Evolutionary conservation across 92 coral and sea anemone species (phyloP).

Genomic region (Heteractis magnifica): DNA sequence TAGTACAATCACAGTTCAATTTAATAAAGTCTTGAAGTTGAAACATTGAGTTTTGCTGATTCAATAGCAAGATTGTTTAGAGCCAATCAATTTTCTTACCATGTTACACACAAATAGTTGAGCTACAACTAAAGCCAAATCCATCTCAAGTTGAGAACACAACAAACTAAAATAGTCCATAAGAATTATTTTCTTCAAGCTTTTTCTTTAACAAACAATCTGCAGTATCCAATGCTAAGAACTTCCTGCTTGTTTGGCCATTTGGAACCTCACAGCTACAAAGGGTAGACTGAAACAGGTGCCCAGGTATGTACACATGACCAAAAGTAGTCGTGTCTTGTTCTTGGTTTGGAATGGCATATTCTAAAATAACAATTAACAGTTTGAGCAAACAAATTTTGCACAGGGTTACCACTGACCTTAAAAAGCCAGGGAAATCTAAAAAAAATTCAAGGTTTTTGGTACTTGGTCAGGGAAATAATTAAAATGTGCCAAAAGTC

Average conservation of each 20-base stretch:
- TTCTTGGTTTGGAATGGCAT: conserved; percentile 98
- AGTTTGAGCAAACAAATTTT: no score
- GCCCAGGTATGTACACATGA: conserved; percentile 80
- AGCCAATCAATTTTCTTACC: background rate
- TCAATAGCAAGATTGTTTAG: background rate
- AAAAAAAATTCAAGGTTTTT: no score
- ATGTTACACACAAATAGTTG: background rate
- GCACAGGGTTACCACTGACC: no score
- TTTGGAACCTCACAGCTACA: conserved; percentile 96
- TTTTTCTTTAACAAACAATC: background rate
- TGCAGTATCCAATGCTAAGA: background rate
- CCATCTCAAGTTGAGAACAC: background rate
- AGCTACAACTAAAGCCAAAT: no score
- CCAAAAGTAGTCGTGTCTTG: conserved; percentile 85
- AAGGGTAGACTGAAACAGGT: conserved; percentile 82
- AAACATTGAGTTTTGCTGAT: background rate
- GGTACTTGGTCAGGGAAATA: no score
- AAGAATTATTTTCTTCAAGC: conserved; percentile 6
- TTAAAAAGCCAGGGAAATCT: no score
- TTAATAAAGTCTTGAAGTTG: conserved; percentile 8
- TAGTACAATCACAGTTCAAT: background rate
- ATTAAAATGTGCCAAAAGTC: no score
- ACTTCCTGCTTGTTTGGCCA: conserved; percentile 69
- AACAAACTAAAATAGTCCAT: background rate
- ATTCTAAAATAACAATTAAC: conserved; percentile 49